Conservation (phyloP, 2,888 invertebrate species). For the Cheilosia grossa region DNA sequence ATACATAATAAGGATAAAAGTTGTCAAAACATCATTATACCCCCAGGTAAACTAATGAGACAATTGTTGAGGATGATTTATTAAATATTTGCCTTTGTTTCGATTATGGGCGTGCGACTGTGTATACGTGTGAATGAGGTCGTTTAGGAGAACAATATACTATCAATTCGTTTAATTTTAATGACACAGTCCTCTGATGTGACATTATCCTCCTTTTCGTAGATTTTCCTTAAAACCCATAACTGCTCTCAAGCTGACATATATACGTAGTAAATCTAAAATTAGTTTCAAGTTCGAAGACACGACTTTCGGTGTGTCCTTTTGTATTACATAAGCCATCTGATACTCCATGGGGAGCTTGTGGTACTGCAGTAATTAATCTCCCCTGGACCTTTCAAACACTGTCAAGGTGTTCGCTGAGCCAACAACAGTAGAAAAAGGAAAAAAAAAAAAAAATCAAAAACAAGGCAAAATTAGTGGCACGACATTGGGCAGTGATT, state of each 20-base stretch:
- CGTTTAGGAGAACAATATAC: slow-evolving; percentile 1
- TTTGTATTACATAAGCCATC: background rate
- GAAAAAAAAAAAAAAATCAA: background rate
- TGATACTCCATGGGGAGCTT: slow-evolving; percentile 11
- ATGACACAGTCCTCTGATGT: slow-evolving; percentile 14
- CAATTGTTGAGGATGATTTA: slow-evolving; percentile 40
- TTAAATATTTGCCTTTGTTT: slow-evolving; percentile 21
- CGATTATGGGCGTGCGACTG: background rate
- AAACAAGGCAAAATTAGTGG: slow-evolving; percentile 61
- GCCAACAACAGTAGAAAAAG: background rate
- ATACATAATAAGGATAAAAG: slow-evolving; percentile 1
- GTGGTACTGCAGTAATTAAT: slow-evolving; percentile 63
- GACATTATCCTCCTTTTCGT: slow-evolving; percentile 1
- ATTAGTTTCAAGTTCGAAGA: slow-evolving; percentile 42
- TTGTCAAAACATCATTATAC: slow-evolving; percentile 51
- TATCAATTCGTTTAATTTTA: slow-evolving; percentile 13
- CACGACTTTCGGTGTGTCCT: background rate
- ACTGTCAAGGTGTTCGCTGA: background rate
- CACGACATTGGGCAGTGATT: slow-evolving; percentile 63
- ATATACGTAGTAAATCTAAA: slow-evolving; percentile 37
- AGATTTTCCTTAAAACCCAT: slow-evolving; percentile 4
- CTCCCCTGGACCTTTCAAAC: slow-evolving; percentile 27
- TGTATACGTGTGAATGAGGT: background rate
- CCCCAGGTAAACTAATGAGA: slow-evolving; percentile 46
- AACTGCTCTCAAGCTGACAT: slow-evolving; percentile 30